A percentile compares a stretch with the other conserved stretches of the same genome.
Conservation (phyloP, 1,140 invertebrate genomes). For the Vollenhovia emeryi region DNA sequence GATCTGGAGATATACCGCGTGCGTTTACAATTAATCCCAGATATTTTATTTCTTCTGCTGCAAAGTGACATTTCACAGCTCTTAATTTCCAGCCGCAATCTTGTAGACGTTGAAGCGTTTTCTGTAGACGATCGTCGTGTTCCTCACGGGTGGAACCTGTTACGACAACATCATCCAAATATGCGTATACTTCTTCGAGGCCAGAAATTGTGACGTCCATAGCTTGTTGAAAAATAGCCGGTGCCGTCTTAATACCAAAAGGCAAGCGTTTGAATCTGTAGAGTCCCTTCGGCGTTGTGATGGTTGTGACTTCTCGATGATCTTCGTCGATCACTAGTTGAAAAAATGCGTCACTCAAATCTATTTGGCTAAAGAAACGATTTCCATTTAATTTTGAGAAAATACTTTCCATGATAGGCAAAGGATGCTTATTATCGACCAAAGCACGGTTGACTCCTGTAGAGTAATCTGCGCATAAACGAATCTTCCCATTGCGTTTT, state of each 20-base stretch:
- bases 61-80: neutral
- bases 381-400: neutral
- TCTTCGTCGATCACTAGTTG: neutral
- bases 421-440: conserved; percentile 31
- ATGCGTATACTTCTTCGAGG: neutral
- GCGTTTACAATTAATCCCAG: neutral
- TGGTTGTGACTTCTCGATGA: neutral
- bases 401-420: conserved; percentile 26
- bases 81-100: neutral
- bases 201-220: conserved; percentile 77
- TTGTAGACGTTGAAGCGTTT: neutral
- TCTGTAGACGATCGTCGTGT: neutral
- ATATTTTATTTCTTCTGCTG: neutral
- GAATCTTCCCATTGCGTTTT: conserved; percentile 63
- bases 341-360: neutral
- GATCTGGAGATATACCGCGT: neutral
- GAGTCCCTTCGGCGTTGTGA: neutral
- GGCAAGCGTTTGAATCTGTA: conserved; percentile 11
- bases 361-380: neutral
- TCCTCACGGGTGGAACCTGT: neutral
- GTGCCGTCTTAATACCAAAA: conserved; percentile 79
- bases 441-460: conserved; percentile 27
- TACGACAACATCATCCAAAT: conserved; percentile 15
- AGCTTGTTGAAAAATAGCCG: conserved; percentile 84
- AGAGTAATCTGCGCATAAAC: conserved; percentile 38